A percentile compares a stretch with the other conserved stretches of the same genome.
phyloP scores from a whole-genome alignment of 1,140 invertebrate species.

The Brachionus rubens region DNA sequence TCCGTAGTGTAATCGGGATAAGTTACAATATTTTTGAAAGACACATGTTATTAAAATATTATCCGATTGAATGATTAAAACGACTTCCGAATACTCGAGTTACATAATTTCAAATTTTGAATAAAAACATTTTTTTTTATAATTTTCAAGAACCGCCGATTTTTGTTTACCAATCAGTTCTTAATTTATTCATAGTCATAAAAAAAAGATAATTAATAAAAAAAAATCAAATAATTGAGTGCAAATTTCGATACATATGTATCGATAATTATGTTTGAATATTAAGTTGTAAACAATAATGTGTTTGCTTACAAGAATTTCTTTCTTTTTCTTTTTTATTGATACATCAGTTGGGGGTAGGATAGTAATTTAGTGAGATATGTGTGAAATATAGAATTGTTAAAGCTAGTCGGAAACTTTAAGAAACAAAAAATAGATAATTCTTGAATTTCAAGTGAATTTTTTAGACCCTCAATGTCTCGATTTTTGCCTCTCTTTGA shows the following conservation, averaged over 20 bases:
- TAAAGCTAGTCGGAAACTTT: neutral
- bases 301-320: neutral
- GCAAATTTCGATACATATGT: neutral
- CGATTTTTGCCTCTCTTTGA: too few relatives aligned
- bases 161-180: neutral
- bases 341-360: neutral
- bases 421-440: neutral
- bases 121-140: too few relatives aligned
- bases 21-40: too few relatives aligned
- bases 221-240: conserved; percentile 21
- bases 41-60: too few relatives aligned
- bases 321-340: neutral
- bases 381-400: conserved; percentile 24
- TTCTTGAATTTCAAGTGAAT: too few relatives aligned
- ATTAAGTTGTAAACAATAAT: too few relatives aligned
- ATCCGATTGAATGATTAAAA: too few relatives aligned
- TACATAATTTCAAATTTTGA: too few relatives aligned
- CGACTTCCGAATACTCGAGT: too few relatives aligned
- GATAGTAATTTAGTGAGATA: neutral
- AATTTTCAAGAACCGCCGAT: too few relatives aligned
- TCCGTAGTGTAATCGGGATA: too few relatives aligned
- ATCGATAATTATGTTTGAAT: conserved; percentile 27
- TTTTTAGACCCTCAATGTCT: too few relatives aligned
- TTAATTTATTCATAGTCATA: conserved; percentile 15
- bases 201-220: neutral